phyloP scores from a whole-genome alignment of 2,888 invertebrate genomes.

The Acanthosepion esculentum region DNA sequence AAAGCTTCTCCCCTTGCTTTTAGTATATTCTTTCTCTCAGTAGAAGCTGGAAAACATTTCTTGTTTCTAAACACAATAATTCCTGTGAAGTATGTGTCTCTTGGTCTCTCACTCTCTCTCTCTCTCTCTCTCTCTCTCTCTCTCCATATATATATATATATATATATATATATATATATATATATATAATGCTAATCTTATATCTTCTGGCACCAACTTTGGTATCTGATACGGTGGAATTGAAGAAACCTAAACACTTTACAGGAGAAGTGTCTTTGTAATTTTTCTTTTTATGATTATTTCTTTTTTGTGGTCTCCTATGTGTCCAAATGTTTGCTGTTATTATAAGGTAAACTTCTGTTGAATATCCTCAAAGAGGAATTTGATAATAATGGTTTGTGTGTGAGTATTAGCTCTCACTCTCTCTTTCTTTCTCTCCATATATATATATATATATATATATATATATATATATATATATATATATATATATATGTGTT shows the following conservation, averaged over 20 bases:
- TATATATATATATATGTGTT: too few relatives aligned
- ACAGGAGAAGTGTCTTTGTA: background rate
- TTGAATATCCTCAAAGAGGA: background rate
- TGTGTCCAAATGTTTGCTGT: background rate
- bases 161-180: too few relatives aligned
- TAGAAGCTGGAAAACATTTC: slow-evolving; percentile 12
- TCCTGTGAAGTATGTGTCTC: slow-evolving; percentile 33
- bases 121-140: background rate
- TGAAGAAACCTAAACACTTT: background rate
- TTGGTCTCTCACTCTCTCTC: background rate
- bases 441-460: too few relatives aligned
- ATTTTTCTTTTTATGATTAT: background rate
- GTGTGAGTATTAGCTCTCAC: too few relatives aligned
- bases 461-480: too few relatives aligned
- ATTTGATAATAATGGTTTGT: too few relatives aligned
- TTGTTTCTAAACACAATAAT: slow-evolving; percentile 23
- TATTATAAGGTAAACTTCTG: background rate
- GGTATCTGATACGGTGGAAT: background rate
- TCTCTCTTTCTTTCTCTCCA: too few relatives aligned
- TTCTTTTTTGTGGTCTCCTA: background rate
- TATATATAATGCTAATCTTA: background rate
- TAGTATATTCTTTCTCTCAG: background rate
- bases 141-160: fast-evolving
- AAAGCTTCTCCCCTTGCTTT: background rate
- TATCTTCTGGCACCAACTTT: background rate